Base-by-base conservation (phyloP, 1,140 invertebrate genomes). In the Drusus annulatus region DNA sequence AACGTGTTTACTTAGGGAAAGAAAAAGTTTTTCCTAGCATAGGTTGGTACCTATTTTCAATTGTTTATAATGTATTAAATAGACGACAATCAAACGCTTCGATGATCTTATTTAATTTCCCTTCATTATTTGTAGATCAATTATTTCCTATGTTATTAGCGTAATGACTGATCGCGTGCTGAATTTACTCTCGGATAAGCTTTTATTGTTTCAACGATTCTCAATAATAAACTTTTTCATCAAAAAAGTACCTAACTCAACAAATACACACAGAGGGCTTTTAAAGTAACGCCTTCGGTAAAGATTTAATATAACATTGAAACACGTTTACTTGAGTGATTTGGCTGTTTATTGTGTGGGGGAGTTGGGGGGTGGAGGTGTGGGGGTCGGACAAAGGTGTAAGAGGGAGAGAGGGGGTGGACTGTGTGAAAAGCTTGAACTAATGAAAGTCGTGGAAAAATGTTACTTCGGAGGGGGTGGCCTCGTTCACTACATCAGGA, bases 371-470 rank as follows among this genome's bases (percentile, higher is more conserved):
- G 8, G 36, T 10, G 36, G 36, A 45, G 7, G 36, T 45, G 10
- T 45, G 36, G 36, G 25, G 16, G 69, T 8, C 16, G 16, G 8
- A 54, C 13, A 28, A 36, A 54, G 10, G 52, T 23, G 28, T 3
- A 54, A 56, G 69, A 25, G 51, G 62, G 10, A 23, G n/a, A n/a
- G 50, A 25, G 25, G 25, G 5, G 25, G 25, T 2, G 17, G 23
- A 28, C 50, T 25, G 50, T 52, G 56, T 28, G 74, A 45, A 60
- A 45, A 52, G 68, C 51, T 28, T 21, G 45, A 75, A 76, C 76
- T 83, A 83, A 83, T 83, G 81, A 83, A 83, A 83, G 78, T 83
- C 81, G 81, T 83, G 81, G 65, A 83, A 83, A 83, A 80, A 83
- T 83, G 79, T 65, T 77, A 77, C 75, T 25, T 65, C 28, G 58